Conservation (phyloP, 1,140 invertebrate species). For the Drosophila burlai region DNA sequence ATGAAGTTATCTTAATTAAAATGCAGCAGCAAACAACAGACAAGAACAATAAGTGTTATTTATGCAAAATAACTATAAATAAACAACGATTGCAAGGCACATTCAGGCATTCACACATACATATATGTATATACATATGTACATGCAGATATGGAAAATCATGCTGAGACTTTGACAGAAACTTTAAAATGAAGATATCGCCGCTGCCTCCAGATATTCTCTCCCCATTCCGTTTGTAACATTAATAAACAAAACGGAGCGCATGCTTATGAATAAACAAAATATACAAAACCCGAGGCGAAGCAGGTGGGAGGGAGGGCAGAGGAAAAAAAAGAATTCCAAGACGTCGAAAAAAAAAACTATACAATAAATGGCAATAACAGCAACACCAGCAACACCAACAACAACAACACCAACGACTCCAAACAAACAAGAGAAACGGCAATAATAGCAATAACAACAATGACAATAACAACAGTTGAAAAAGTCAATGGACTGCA, state of each 20-base stretch:
- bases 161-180: slow-evolving; percentile 23
- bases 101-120: neutral
- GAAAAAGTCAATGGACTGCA: slow-evolving; percentile 79
- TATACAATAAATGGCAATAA: slow-evolving; percentile 60
- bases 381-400: slow-evolving; percentile 22
- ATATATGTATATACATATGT: neutral
- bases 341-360: slow-evolving; percentile 43
- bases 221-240: slow-evolving; percentile 16
- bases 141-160: slow-evolving; percentile 21
- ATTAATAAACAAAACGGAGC: slow-evolving; percentile 58
- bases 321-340: neutral
- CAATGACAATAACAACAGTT: slow-evolving; percentile 53
- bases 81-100: slow-evolving; percentile 19
- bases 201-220: neutral
- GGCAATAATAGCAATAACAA: slow-evolving; percentile 25
- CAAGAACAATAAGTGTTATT: slow-evolving; percentile 41
- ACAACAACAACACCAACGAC: slow-evolving; percentile 19
- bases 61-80: slow-evolving; percentile 46
- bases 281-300: slow-evolving; percentile 4
- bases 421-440: slow-evolving; percentile 32
- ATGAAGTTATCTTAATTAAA: slow-evolving; percentile 78
- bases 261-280: slow-evolving; percentile 52
- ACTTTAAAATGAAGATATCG: slow-evolving; percentile 16
- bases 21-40: slow-evolving; percentile 66
- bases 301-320: neutral